These are phyloP conservation scores for Pseudomyrmex dendroicus DNA, from an alignment of 1,140 invertebrate species.

Conservation along the genomic window DNA sequence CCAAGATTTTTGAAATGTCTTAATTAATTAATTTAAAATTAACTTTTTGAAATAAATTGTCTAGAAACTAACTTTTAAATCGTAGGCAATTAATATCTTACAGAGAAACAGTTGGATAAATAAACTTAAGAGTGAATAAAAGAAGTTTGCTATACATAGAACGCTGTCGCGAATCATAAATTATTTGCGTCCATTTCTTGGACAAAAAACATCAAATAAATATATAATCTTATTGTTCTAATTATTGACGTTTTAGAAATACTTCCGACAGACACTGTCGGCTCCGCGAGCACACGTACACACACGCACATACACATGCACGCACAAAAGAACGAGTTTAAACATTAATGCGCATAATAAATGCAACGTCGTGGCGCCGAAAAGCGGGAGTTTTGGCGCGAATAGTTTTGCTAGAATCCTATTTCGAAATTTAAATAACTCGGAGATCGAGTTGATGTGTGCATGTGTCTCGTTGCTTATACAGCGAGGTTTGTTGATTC, in stretches of 20 bases:
- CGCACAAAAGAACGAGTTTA: slow-evolving; percentile 34
- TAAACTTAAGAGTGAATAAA: neutral
- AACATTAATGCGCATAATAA: slow-evolving; percentile 60
- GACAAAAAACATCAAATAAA: slow-evolving; percentile 10
- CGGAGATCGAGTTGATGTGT: neutral
- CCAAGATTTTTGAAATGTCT: too few species aligned
- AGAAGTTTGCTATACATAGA: slow-evolving; percentile 17
- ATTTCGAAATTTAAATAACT: slow-evolving; percentile 57
- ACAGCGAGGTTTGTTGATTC: neutral
- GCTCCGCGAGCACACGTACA: slow-evolving; percentile 50
- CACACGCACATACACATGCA: slow-evolving; percentile 48
- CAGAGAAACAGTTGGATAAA: neutral
- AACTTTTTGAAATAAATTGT: too few species aligned
- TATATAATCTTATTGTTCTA: neutral
- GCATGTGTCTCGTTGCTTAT: neutral
- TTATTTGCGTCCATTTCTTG: slow-evolving; percentile 28
- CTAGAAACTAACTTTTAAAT: too few species aligned
- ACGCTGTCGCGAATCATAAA: slow-evolving; percentile 18
- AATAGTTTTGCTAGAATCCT: slow-evolving; percentile 10
- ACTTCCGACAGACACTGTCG: neutral
- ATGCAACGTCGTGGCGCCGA: slow-evolving; percentile 37
- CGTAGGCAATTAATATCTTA: neutral
- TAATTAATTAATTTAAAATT: too few species aligned
- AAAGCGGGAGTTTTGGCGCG: neutral
- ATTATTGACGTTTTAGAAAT: too few species aligned